Base-by-base conservation (phyloP, 2,888 invertebrate genomes). In the Cheiracanthium punctorium region DNA sequence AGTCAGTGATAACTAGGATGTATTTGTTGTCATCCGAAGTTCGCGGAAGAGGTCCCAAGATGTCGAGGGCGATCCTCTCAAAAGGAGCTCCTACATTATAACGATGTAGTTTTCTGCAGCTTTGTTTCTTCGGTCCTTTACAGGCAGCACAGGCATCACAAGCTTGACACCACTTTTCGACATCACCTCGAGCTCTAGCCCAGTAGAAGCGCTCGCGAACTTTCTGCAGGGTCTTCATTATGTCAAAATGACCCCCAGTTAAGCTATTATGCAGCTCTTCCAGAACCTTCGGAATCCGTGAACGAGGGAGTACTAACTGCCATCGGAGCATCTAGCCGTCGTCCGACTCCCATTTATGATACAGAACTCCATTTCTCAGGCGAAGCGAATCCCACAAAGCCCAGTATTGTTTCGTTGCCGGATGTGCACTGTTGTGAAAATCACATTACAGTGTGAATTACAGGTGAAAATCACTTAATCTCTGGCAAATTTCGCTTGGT, bases 61-160 rank as follows among this genome's bases (percentile, higher is more conserved):
- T 69, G 17, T 69, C 69, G 33, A 69, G 10, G 7, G 29, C 69
- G 5, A 71, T 71, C 28, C 41, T 12, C 24, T 71, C 71, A 37
- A 71, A 71, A 37, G 71, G 41, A n/a, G 71, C 41, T 37, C 71
- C 71, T 0, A 71, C 71, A 24, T 71, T 71, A 37, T 71, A 71
- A 0, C 17, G 20, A n/a, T 71, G 37, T 20, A 71, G 37, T 32
- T 37, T 67, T 17, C 67, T 29, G 0, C 29, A 1, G 5, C 67
- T 67, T 30, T 12, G n/a, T 10, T 10, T 67, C 67, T 30, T 24
- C 29, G 67, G 67, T 10, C 67, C 67, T 67, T 67, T 67, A 29
- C 32, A 14, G 0, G 67, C 67, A 10, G 67, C 67, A 67, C 30
- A 67, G 29, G 67, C 67, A 17, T 67, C 67, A 67, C 67, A 67